These are phyloP conservation scores for Drosophila meridionalis DNA, from an alignment of 2,888 invertebrate genomes.

Conservation along the genomic window DNA sequence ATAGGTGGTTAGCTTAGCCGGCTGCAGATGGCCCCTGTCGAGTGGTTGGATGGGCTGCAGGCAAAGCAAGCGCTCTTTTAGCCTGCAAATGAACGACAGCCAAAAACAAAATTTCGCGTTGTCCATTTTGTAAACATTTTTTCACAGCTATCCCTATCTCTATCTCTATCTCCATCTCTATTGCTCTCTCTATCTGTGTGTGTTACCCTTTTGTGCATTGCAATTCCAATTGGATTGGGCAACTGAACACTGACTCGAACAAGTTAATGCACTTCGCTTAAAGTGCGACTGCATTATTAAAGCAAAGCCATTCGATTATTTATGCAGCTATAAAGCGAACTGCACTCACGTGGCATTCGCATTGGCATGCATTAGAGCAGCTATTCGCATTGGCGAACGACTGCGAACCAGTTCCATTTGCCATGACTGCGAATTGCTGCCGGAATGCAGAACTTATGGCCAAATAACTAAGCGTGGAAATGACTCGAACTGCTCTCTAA, in stretches of 20 bases:
- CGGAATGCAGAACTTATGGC: no score
- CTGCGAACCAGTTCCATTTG: background rate
- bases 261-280: slow-evolving; percentile 30
- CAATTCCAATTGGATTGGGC: slow-evolving; percentile 43
- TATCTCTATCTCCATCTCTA: slow-evolving; percentile 8
- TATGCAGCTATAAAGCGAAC: background rate
- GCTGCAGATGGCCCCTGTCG: slow-evolving; percentile 2
- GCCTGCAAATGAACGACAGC: slow-evolving; percentile 21
- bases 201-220: slow-evolving; percentile 21
- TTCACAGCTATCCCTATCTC: slow-evolving; percentile 17
- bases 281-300: slow-evolving; percentile 11
- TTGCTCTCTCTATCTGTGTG: slow-evolving; percentile 9
- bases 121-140: slow-evolving; percentile 72
- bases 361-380: background rate
- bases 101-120: slow-evolving; percentile 42
- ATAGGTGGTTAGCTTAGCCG: background rate
- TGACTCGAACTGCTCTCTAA: no score
- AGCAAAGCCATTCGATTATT: background rate
- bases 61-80: slow-evolving; percentile 23
- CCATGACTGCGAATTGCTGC: background rate
- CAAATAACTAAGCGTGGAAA: background rate
- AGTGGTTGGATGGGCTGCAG: slow-evolving; percentile 8
- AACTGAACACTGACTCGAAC: slow-evolving; percentile 3
- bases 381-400: background rate
- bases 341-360: background rate